Percentiles rank a stretch among this genome's conserved stretches.
phyloP scores from a whole-genome alignment of 2,888 invertebrate genomes.

The Rhingia rostrata region DNA sequence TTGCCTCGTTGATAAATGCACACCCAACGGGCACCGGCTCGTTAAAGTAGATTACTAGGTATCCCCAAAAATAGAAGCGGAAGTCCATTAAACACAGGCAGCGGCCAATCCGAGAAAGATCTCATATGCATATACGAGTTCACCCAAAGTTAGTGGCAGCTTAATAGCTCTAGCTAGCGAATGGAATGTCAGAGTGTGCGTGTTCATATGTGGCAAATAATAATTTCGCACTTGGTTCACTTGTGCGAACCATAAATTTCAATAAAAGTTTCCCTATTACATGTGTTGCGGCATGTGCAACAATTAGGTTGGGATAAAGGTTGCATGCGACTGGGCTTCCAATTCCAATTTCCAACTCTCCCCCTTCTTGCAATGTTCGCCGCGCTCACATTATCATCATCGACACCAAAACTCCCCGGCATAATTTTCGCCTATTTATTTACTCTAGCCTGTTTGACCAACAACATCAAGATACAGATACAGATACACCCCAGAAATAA shows the following conservation, averaged over 20 bases:
- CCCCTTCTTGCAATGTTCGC: background rate
- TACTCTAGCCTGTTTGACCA: conserved; percentile 36
- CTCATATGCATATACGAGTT: background rate
- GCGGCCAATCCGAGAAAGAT: background rate
- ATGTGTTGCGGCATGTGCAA: conserved; percentile 60
- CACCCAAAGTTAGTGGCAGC: too few species aligned
- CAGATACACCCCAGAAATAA: background rate
- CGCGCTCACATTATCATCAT: conserved; percentile 6
- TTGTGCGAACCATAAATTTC: conserved; percentile 66
- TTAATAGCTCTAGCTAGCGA: too few species aligned
- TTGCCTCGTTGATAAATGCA: conserved; percentile 55
- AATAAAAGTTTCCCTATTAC: conserved; percentile 60
- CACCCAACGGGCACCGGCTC: background rate
- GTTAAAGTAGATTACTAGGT: conserved; percentile 6
- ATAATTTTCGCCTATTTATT: conserved; percentile 45
- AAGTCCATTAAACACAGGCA: conserved; percentile 58
- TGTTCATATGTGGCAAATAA: conserved; percentile 27
- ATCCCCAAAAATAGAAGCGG: conserved; percentile 66
- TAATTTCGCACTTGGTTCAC: conserved; percentile 69
- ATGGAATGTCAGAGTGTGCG: background rate
- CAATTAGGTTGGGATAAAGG: conserved; percentile 58
- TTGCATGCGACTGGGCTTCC: conserved; percentile 38
- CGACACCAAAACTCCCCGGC: conserved; percentile 35
- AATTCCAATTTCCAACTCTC: background rate
- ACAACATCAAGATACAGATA: background rate